Base-by-base conservation (phyloP, 2,113 vertebrate genomes). In the Silurus meridionalis region DNA sequence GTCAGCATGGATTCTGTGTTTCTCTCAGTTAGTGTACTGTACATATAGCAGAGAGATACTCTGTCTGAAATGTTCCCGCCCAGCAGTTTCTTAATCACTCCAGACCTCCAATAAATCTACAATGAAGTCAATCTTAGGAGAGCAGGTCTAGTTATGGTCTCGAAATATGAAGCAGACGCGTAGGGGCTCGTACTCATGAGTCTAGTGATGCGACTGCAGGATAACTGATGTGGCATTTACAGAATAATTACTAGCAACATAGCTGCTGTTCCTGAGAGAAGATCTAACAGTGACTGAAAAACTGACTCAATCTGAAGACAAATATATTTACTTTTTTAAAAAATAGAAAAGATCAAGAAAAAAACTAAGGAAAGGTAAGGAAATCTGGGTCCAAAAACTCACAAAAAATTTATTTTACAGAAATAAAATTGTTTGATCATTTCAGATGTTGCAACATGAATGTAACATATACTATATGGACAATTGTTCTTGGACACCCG, bases 11-110 rank as follows among this genome's bases (percentile, higher is more conserved):
- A 46, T 77, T 86, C 75, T 78, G n/a, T 82, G 82, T 86, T 60
- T 87, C 58, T 74, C 92, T 88, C 25, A 87, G 83, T 90, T 89
- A 90, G 53, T 75, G 48, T 84, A 52, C 80, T 75, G 37, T 84
- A 52, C 80, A 60, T 61, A 50, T 67, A 13, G 86, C 80, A 75
- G 46, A 78, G 61, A 84, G 87, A 90, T 88, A 89, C 58, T 25
- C 80, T 88, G 88, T 88, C 71, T n/a, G 1, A 87, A 57, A 88
- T 80, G 87, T 84, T 85, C 6, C 28, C 71, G 83, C 19, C 28
- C 63, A 57, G 63, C 72, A 11, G 21, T 37, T 57, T 6, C 37
- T 21, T 82, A 85, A 25, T 13, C 46, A 75, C 82, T 64, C 74
- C 75, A 89, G 77, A 46, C 52, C 46, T 60, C 74, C 67, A 91